phyloP scores from a whole-genome alignment of 2,797 vertebrate species.

The Pangasius mekongensis region DNA sequence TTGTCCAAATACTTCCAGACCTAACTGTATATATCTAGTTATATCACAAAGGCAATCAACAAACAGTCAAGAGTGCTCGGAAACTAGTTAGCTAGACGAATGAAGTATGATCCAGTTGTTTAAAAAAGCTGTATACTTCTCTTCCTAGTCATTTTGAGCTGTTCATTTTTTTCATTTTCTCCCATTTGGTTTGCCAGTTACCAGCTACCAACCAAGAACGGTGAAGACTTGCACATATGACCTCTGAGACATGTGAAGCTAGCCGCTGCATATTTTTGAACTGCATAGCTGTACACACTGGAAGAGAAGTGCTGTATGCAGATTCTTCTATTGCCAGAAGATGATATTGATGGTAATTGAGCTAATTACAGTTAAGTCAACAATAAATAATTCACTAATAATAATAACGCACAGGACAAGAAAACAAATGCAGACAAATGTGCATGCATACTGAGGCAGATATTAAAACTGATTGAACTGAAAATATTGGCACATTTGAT shows the following conservation, averaged over 20 bases:
- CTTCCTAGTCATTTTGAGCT: not conserved
- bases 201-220: not conserved
- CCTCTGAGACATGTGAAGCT: not conserved
- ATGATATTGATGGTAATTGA: not conserved
- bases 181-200: too few species aligned
- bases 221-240: slow-evolving; percentile 3
- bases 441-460: too few species aligned
- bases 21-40: not conserved
- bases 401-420: not conserved
- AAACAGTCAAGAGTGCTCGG: not conserved
- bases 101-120: not conserved
- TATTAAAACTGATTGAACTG: not conserved
- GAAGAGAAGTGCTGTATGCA: not conserved
- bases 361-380: not conserved
- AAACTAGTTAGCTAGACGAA: not conserved
- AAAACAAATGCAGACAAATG: not conserved
- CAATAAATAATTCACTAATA: not conserved
- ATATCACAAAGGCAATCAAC: not conserved
- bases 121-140: not conserved
- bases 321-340: not conserved
- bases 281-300: not conserved
- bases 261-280: not conserved
- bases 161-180: not conserved
- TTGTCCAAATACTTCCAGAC: too few species aligned
- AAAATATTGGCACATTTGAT: not conserved